A percentile compares a stretch with the other conserved stretches of the same genome.
phyloP scores from a whole-genome alignment of 1,140 invertebrate genomes.

The Physella acuta region DNA sequence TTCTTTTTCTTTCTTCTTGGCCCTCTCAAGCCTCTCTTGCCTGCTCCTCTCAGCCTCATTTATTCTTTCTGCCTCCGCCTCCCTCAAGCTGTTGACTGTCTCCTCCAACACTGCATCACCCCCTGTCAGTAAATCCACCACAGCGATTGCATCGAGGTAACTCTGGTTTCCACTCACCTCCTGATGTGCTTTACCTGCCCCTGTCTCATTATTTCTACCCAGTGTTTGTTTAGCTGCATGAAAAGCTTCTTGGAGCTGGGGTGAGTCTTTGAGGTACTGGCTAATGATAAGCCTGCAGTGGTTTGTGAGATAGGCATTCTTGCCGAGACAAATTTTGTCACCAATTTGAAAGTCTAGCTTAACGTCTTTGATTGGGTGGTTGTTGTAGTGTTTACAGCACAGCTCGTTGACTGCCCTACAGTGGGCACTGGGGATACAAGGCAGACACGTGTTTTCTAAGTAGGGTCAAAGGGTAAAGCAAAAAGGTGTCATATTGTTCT shows the following conservation, averaged over 20 bases:
- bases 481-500: too few species aligned
- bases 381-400: constrained; percentile 46
- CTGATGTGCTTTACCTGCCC: background rate
- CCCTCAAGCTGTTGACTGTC: constrained; percentile 1
- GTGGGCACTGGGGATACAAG: constrained; percentile 35
- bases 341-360: constrained; percentile 34
- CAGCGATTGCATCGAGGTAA: too few species aligned
- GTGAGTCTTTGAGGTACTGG: background rate
- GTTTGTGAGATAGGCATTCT: constrained; percentile 43
- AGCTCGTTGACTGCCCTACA: constrained; percentile 51
- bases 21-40: background rate
- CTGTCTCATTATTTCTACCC: too few species aligned
- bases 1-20: too few species aligned
- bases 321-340: constrained; percentile 52
- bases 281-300: constrained; percentile 4
- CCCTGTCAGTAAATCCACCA: background rate
- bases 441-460: too few species aligned
- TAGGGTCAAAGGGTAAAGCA: too few species aligned
- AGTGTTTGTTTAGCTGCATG: background rate
- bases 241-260: constrained; percentile 14
- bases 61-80: constrained; percentile 4
- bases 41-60: background rate
- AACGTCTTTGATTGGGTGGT: constrained; percentile 34
- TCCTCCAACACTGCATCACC: constrained; percentile 2
- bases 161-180: background rate